Evolutionary conservation across 2,113 vertebrate species (phyloP).

Genomic region (Psephotus haematonotus): DNA sequence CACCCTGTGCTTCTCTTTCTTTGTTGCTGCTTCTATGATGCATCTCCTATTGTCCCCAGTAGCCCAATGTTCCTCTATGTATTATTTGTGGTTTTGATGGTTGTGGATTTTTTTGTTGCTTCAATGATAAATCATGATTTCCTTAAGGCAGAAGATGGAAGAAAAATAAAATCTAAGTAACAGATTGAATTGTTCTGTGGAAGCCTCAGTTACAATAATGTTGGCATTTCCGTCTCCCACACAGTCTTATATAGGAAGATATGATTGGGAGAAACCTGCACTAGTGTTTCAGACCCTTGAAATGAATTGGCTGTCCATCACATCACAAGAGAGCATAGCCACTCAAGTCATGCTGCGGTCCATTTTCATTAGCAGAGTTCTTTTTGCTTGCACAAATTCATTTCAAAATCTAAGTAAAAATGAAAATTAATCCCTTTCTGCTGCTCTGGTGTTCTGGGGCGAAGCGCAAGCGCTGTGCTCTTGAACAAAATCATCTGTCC

Average conservation of each 20-base stretch:
- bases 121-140: neutral
- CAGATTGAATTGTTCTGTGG: neutral
- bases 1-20: neutral
- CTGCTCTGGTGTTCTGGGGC: neutral
- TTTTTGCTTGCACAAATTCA: neutral
- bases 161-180: neutral
- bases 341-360: neutral
- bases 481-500: neutral
- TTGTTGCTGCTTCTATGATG: neutral
- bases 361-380: neutral
- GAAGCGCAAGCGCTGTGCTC: neutral
- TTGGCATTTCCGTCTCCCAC: neutral
- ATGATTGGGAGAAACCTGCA: neutral
- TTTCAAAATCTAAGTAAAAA: neutral
- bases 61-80: constrained; percentile 2
- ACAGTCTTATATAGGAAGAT: neutral
- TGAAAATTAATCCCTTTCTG: neutral
- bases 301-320: neutral
- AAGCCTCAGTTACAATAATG: neutral
- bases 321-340: neutral
- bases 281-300: neutral
- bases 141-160: neutral
- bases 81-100: neutral
- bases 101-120: neutral
- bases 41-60: neutral